Evolutionary conservation across 2,888 invertebrate genomes (phyloP).

Genomic region (Ophraella communa): DNA sequence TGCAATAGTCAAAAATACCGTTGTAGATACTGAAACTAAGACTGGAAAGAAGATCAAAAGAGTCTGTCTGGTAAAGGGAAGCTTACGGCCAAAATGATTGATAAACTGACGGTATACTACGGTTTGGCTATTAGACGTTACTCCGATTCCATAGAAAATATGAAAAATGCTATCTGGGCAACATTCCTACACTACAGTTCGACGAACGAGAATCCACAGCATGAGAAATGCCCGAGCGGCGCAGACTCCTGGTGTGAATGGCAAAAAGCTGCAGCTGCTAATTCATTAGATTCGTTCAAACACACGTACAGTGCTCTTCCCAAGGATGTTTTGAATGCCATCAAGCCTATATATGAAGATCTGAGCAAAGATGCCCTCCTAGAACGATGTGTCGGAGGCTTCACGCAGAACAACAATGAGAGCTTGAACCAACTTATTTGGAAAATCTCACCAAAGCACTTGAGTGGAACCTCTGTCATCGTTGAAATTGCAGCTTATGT

Average conservation of each 20-base stretch:
- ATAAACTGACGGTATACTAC: not conserved
- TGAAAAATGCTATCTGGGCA: not conserved
- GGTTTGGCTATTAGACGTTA: not conserved
- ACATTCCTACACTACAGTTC: not conserved
- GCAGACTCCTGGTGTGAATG: too few species aligned
- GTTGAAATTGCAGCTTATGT: slow-evolving; percentile 31
- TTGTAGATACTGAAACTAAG: too few species aligned
- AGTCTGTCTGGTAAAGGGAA: too few species aligned
- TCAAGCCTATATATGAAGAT: not conserved
- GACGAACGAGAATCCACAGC: not conserved
- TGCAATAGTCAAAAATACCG: not conserved
- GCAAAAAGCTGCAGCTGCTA: too few species aligned
- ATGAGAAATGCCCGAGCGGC: too few species aligned
- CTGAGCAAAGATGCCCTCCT: too few species aligned
- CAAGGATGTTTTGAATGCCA: not conserved
- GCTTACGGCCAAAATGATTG: not conserved
- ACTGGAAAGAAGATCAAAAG: too few species aligned
- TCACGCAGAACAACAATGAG: slow-evolving; percentile 36
- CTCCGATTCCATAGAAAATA: not conserved
- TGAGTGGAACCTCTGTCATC: slow-evolving; percentile 25
- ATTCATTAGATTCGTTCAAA: too few species aligned
- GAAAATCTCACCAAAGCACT: slow-evolving; percentile 32
- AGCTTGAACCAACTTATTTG: slow-evolving; percentile 34
- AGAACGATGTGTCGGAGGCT: slow-evolving; percentile 31
- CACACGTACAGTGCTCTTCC: too few species aligned